Evolutionary conservation across 1,140 invertebrate genomes (phyloP).

Genomic region (Bombyx mori): ASM3026992v2 NC_085127.1:8759501-8760000

Average conservation of each 20-base stretch:
- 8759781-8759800: too few relatives aligned
- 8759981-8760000: too few relatives aligned
- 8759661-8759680: constrained; percentile 21
- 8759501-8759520: constrained; percentile 23
- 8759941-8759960: too few relatives aligned
- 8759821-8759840: too few relatives aligned
- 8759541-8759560: constrained; percentile 35
- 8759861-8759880: too few relatives aligned
- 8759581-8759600: constrained; percentile 38
- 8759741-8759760: constrained; percentile 48
- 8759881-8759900: too few relatives aligned
- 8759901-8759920: too few relatives aligned
- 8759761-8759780: constrained; percentile 10
- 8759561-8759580: constrained; percentile 44
- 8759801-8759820: too few relatives aligned
- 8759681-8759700: constrained; percentile 21
- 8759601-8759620: constrained; percentile 57
- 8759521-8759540: constrained; percentile 34
- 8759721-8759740: constrained; percentile 46
- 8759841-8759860: too few relatives aligned
- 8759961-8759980: too few relatives aligned
- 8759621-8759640: constrained; percentile 47
- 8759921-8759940: too few relatives aligned
- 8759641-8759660: constrained; percentile 37
- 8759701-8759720: constrained; percentile 31